These are phyloP conservation scores for Lagenorhynchus albirostris DNA, from an alignment of 2,113 vertebrate genomes.

Conservation along the genomic window DNA sequence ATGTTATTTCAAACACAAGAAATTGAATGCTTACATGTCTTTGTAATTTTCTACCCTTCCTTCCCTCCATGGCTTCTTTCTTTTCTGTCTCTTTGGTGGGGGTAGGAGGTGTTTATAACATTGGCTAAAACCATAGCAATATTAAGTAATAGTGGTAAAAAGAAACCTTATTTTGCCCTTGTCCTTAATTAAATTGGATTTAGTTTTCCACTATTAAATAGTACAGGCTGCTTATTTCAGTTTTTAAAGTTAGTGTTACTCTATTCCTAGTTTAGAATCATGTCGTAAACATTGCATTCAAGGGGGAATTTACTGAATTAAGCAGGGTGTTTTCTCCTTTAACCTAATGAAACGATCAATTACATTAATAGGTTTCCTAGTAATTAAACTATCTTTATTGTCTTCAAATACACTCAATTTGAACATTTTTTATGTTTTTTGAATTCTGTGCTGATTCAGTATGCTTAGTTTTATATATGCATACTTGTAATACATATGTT, in stretches of 20 bases:
- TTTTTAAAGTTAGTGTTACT: neutral
- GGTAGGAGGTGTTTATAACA: neutral
- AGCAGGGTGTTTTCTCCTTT: neutral
- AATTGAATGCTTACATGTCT: neutral
- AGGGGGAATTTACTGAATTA: neutral
- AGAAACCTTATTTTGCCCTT: neutral
- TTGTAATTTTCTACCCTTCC: neutral
- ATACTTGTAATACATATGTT: neutral
- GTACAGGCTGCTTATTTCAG: neutral
- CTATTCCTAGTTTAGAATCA: neutral
- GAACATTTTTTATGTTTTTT: neutral
- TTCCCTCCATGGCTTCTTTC: neutral
- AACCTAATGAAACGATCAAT: neutral
- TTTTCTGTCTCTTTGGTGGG: neutral
- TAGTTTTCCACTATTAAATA: neutral
- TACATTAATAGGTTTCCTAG: neutral
- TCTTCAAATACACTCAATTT: neutral
- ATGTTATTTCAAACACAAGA: neutral
- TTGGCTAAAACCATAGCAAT: neutral
- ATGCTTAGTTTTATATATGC: neutral
- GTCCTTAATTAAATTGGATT: neutral
- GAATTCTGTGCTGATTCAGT: neutral
- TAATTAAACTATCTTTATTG: neutral
- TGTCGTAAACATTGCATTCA: neutral
- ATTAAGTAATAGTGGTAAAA: neutral